Percentiles rank a stretch among this genome's conserved stretches.
These are phyloP conservation scores for Nomada ruficornis DNA, from an alignment of 2,888 invertebrate species.

Conservation along the genomic window DNA sequence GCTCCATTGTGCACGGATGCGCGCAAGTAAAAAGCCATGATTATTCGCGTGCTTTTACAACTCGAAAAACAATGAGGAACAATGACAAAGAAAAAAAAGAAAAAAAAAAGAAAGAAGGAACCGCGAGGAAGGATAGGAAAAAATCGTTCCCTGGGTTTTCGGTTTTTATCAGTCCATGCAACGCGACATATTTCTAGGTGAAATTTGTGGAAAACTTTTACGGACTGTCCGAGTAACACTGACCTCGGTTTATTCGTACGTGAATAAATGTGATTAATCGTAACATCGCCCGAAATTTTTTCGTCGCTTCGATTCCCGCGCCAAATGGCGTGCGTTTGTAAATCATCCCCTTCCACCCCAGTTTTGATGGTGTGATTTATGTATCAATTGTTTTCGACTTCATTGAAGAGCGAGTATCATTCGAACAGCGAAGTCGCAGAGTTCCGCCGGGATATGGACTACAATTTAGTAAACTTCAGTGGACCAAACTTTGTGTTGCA, in stretches of 20 bases:
- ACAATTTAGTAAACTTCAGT: conserved; percentile 8
- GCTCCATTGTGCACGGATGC: neutral
- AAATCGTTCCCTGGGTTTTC: neutral
- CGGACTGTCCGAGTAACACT: conserved; percentile 34
- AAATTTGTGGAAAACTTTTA: conserved; percentile 39
- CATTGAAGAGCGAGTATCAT: conserved; percentile 39
- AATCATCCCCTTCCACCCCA: conserved; percentile 30
- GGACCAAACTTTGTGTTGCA: neutral
- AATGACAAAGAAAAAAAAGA: neutral
- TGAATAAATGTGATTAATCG: conserved; percentile 58
- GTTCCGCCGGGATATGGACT: no score
- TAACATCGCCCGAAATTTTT: conserved; percentile 30
- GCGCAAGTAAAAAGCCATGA: conserved; percentile 18
- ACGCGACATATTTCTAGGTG: neutral
- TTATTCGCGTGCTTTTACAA: conserved; percentile 13
- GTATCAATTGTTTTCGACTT: conserved; percentile 51
- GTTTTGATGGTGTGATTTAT: conserved; percentile 50
- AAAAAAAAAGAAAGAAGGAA: neutral
- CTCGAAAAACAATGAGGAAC: neutral
- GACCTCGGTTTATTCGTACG: conserved; percentile 34
- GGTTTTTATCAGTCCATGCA: neutral
- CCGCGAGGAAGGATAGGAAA: neutral
- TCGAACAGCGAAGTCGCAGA: conserved; percentile 24
- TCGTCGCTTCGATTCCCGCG: conserved; percentile 27
- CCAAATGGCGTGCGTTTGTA: conserved; percentile 38